Percentiles rank a stretch among this genome's conserved stretches.
These are phyloP conservation scores for Agrotis puta DNA, from an alignment of 2,888 invertebrate genomes.

Conservation along the genomic window DNA sequence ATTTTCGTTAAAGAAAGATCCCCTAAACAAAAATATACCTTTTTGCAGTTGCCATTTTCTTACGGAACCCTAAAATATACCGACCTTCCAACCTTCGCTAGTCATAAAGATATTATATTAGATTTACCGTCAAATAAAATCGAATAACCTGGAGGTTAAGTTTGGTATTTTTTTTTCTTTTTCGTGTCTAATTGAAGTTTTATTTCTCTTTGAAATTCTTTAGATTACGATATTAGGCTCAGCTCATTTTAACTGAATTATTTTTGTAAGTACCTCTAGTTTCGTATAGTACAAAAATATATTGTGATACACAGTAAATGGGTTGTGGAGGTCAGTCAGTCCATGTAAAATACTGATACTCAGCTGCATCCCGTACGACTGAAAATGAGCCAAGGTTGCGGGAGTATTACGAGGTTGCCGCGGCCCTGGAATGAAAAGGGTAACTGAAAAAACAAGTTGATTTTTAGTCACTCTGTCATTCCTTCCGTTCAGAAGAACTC, in stretches of 20 bases:
- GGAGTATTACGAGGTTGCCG: too few species aligned
- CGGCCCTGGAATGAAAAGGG: too few species aligned
- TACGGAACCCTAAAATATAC: constrained; percentile 28
- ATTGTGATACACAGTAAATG: background rate
- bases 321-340: background rate
- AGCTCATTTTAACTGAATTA: background rate
- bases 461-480: too few species aligned
- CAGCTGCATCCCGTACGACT: too few species aligned
- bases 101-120: constrained; percentile 58
- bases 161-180: constrained; percentile 1
- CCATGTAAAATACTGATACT: too few species aligned
- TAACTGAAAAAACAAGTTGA: too few species aligned
- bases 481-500: too few species aligned
- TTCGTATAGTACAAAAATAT: background rate
- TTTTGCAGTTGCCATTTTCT: background rate
- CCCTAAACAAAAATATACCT: background rate
- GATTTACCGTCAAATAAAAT: constrained; percentile 57
- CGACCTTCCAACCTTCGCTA: constrained; percentile 22
- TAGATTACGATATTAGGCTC: background rate
- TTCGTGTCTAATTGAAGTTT: constrained; percentile 28
- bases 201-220: constrained; percentile 29
- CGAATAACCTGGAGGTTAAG: constrained; percentile 36
- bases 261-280: background rate
- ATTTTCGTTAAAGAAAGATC: too few species aligned
- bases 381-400: too few species aligned